These are phyloP conservation scores for Rhinopomastus cyanomelas DNA, from an alignment of 2,113 vertebrate genomes.

Conservation along the genomic window DNA sequence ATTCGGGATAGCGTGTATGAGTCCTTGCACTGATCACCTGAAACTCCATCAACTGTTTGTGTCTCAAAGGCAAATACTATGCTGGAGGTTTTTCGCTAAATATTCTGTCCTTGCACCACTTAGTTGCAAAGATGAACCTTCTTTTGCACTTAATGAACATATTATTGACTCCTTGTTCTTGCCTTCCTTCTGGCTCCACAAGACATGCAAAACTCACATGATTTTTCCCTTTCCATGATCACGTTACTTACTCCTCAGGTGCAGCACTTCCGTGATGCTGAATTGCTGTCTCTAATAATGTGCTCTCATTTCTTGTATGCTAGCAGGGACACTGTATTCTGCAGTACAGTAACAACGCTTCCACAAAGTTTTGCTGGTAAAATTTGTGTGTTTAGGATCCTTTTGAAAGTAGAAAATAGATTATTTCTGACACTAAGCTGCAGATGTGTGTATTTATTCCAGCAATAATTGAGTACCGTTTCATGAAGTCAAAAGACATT, in stretches of 20 bases:
- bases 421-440: neutral
- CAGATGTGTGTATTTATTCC: neutral
- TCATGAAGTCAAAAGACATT: neutral
- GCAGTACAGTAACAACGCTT: neutral
- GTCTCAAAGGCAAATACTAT: neutral
- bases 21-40: neutral
- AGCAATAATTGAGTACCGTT: neutral
- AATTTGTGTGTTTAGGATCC: neutral
- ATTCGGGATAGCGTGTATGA: neutral
- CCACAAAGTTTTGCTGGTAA: neutral
- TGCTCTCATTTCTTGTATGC: neutral
- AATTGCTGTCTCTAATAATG: neutral
- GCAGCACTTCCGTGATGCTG: neutral
- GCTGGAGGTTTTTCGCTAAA: neutral
- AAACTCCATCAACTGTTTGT: neutral
- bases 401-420: neutral
- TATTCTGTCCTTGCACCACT: neutral
- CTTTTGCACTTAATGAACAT: neutral
- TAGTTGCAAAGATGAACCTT: neutral
- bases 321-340: neutral
- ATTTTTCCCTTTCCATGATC: neutral
- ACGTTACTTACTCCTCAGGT: neutral
- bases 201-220: neutral
- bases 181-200: neutral
- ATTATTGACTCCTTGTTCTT: neutral